These are phyloP conservation scores for Archips crataeganus DNA, from an alignment of 2,888 invertebrate genomes.

Conservation along the genomic window DNA sequence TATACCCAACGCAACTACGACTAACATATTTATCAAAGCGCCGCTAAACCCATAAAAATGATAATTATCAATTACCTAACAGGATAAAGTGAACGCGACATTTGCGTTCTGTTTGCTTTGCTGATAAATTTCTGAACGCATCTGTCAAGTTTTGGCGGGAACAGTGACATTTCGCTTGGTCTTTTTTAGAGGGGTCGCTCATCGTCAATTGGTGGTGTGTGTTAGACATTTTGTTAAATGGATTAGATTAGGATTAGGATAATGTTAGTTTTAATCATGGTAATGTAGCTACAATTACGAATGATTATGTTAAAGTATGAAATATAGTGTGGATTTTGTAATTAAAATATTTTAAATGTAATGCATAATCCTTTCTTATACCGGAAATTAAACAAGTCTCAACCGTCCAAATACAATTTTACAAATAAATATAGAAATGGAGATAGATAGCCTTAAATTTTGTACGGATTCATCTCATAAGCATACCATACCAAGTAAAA, in stretches of 20 bases:
- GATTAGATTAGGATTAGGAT: slow-evolving; percentile 14
- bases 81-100: slow-evolving; percentile 64
- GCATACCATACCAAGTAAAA: too few relatives aligned
- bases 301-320: not conserved
- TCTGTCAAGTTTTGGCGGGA: slow-evolving; percentile 62
- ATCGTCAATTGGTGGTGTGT: slow-evolving; percentile 25
- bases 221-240: not conserved
- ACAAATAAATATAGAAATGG: too few relatives aligned
- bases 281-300: not conserved
- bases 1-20: slow-evolving; percentile 49
- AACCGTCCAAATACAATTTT: too few relatives aligned
- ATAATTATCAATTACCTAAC: slow-evolving; percentile 80
- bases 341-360: too few relatives aligned
- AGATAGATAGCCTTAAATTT: too few relatives aligned
- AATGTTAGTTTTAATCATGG: not conserved
- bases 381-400: too few relatives aligned
- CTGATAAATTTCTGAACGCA: slow-evolving; percentile 62
- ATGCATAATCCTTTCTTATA: too few relatives aligned
- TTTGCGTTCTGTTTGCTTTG: slow-evolving; percentile 77
- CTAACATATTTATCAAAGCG: slow-evolving; percentile 54
- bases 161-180: slow-evolving; percentile 31
- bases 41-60: slow-evolving; percentile 76
- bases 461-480: too few relatives aligned
- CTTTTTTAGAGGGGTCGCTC: slow-evolving; percentile 31
- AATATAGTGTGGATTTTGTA: too few relatives aligned